Percentiles rank a stretch among this genome's conserved stretches.
Evolutionary conservation across 2,888 invertebrate species (phyloP).

Genomic region (Spodoptera picta): DNA sequence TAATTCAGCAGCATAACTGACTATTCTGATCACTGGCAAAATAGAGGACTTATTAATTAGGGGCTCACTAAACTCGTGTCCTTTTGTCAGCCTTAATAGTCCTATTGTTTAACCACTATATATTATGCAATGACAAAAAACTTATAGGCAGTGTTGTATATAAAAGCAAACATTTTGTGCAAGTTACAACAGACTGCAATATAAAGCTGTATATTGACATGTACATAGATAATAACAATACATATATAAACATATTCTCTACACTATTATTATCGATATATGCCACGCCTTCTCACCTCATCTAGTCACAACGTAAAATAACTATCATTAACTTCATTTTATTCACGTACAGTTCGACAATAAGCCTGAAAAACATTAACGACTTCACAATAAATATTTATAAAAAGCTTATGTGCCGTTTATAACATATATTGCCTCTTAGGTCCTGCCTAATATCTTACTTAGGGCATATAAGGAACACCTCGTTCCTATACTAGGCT

Average conservation of each 20-base stretch:
- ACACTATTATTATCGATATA: constrained; percentile 8
- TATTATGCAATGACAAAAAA: background rate
- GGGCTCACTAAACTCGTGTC: no score
- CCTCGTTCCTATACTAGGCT: constrained; percentile 52
- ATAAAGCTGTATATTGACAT: constrained; percentile 13
- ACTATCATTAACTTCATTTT: constrained; percentile 27
- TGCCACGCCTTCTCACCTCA: constrained; percentile 31
- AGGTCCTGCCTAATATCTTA: constrained; percentile 66
- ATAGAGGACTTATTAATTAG: no score
- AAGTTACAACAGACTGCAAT: constrained; percentile 18
- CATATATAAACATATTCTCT: constrained; percentile 20
- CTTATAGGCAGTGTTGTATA: constrained; percentile 7
- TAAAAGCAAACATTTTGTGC: constrained; percentile 51
- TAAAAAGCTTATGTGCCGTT: constrained; percentile 54
- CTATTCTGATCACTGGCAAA: no score
- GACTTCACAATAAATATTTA: constrained; percentile 48
- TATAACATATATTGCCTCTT: constrained; percentile 47
- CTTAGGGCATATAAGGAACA: constrained; percentile 61
- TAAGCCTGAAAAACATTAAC: constrained; percentile 42
- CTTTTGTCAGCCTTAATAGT: no score
- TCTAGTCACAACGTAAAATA: constrained; percentile 40
- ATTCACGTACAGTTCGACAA: constrained; percentile 38
- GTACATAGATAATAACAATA: constrained; percentile 12
- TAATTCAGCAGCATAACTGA: background rate
- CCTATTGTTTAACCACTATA: no score